Base-by-base conservation (phyloP, 2,888 invertebrate species). In the Tetragnatha montana region DNA sequence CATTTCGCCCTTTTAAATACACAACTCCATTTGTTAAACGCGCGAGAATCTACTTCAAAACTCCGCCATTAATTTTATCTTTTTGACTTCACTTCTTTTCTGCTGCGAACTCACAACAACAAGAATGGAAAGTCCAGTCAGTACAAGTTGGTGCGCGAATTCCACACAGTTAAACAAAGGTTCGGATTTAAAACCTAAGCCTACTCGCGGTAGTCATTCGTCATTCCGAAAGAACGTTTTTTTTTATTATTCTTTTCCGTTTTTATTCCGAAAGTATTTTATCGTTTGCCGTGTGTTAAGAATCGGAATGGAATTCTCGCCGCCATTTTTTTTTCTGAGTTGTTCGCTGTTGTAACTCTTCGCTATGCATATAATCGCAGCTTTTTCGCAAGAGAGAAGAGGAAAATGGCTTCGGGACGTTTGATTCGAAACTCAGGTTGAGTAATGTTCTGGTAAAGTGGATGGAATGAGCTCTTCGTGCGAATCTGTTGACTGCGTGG, bases 31-130 rank as follows among this genome's bases (percentile, higher is more conserved):
- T 47, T 75, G 35, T 75, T 75, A 49, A 47, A 75, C 12, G 75
- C 75, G 35, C 47, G 47, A 75, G 75, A 75, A 75, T 60, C 75
- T 14, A 49, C 47, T 75, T 75, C 75, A 7, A 10, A 10, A 75
- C 35, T n/a, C 47, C 47, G 47, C 75, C 75, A 75, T 75, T 75
- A 75, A 75, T 75, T 75, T 75, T 75, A 75, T 75, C 49, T 73
- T 49, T 60, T 47, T 47, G 47, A 75, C 17, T 47, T 75, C 47
- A 35, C 35, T 75, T 49, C 75, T 35, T 35, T 35, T 35, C 35
- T 35, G n/a, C 35, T 35, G n/a, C 12, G 47, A 75, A n/a, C 74
- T 17, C 35, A 35, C 35, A 35, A 35, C 35, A 35, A 35, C 35
- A 47, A 47, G n/a, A 47, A 75, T 12, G 75, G 47, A 75, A 49